Evolutionary conservation across 2,888 invertebrate species (phyloP).

Genomic region (Epirrhoe alternata): DNA sequence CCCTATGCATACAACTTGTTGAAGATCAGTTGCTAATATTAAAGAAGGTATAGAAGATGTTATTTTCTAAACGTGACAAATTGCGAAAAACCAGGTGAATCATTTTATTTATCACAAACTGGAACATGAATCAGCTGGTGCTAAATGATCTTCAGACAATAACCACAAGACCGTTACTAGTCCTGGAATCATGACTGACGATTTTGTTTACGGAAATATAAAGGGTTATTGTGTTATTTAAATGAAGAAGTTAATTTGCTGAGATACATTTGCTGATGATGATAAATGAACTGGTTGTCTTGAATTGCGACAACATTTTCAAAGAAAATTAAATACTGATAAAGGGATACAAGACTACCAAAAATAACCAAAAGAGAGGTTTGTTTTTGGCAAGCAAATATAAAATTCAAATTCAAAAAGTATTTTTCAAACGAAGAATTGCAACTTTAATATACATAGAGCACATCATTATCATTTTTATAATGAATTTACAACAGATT

Average conservation of each 20-base stretch:
- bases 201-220: background rate
- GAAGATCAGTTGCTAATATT: background rate
- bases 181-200: conserved; percentile 7
- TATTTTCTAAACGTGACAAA: conserved; percentile 3
- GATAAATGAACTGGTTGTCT: no score
- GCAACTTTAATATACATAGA: no score
- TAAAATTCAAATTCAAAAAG: no score
- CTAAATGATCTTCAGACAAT: conserved; percentile 16
- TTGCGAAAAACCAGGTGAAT: conserved; percentile 22
- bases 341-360: no score
- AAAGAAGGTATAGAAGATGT: background rate
- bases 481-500: no score
- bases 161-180: conserved; percentile 20
- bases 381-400: no score
- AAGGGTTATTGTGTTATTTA: background rate
- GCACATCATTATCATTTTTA: no score
- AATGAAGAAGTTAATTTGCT: background rate
- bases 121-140: conserved; percentile 34
- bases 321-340: no score
- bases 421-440: no score
- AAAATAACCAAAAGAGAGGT: no score
- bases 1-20: no score
- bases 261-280: background rate
- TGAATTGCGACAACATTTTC: no score
- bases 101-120: conserved; percentile 23